These are phyloP conservation scores for Sorex fumeus DNA, from an alignment of 2,113 vertebrate species.

Conservation along the genomic window DNA sequence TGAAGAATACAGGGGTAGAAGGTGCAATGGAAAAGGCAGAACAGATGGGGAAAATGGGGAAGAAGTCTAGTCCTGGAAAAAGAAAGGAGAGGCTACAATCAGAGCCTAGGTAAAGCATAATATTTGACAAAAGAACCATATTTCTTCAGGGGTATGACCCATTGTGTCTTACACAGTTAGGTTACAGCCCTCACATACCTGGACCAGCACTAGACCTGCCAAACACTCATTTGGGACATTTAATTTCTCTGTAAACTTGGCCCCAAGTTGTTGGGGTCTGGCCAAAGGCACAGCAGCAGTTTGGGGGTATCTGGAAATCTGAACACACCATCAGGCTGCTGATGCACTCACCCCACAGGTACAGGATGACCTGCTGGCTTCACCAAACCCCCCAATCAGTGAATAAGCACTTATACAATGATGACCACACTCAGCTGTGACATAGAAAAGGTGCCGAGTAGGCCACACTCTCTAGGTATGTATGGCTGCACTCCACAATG, in stretches of 20 bases:
- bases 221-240: too few relatives aligned
- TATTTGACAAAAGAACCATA: background rate
- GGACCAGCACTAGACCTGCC: background rate
- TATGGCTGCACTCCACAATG: background rate
- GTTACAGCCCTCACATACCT: background rate
- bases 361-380: too few relatives aligned
- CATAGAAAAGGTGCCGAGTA: too few relatives aligned
- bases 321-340: too few relatives aligned
- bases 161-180: background rate
- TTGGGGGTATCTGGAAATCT: too few relatives aligned
- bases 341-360: too few relatives aligned
- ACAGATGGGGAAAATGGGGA: background rate
- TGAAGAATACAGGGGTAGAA: background rate
- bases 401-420: too few relatives aligned
- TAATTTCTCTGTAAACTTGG: too few relatives aligned
- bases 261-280: too few relatives aligned
- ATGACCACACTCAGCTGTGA: too few relatives aligned
- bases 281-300: too few relatives aligned
- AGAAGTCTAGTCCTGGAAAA: background rate
- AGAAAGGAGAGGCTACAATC: background rate
- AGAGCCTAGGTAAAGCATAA: background rate
- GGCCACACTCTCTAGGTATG: background rate
- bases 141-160: background rate
- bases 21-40: background rate
- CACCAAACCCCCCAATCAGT: too few relatives aligned